Evolutionary conservation across 2,113 vertebrate species (phyloP), one percentile per base, ranked within the genome.

Genomic region (Nothobranchius furzeri): DNA sequence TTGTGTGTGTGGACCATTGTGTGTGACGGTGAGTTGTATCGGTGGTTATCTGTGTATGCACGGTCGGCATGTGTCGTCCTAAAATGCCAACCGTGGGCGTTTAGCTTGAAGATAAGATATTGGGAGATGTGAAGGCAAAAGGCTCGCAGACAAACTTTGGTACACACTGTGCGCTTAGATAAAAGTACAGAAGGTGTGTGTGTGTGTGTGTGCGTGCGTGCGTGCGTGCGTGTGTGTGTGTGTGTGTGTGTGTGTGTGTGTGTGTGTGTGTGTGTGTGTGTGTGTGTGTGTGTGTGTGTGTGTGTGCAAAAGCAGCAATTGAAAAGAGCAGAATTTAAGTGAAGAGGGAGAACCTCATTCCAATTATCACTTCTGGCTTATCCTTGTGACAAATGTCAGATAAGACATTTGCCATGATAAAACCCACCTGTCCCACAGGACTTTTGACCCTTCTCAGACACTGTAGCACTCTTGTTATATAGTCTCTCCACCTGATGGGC

Each of bases 51-150:
- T 75, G 74, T 71, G 62, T 59, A 53, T 46, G 57, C 42, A 36
- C 43, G 65, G 80, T 69, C 49, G 17, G 68, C 59, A 40, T 68
- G 83, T 84, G 85, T 84, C 63, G 40, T 83, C 56, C 71, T 85
- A 80, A 87, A 88, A 86, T 86, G 80, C 83, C 83, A 86, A 80
- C 64, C 17, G 80, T 86, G 78, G 85, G 85, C 40, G 65, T 78
- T 78, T 70, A 57, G 61, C 80, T 82, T 65, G 51, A 42, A 79
- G 86, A 88, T 87, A 81, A 86, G 75, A 90, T 85, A 74, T 72
- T 63, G 82, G 75, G 58, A 83, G 73, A 87, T 87, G 72, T 77
- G 70, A 83, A 77, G 73, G 67, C 65, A 48, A 51, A 40, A 79
- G 62, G 76, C 72, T 79, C 42, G 68, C 74, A 51, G 61, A 81